These are phyloP conservation scores for Cataglyphis albicans DNA, from an alignment of 2,888 invertebrate species.

Conservation along the genomic window DNA sequence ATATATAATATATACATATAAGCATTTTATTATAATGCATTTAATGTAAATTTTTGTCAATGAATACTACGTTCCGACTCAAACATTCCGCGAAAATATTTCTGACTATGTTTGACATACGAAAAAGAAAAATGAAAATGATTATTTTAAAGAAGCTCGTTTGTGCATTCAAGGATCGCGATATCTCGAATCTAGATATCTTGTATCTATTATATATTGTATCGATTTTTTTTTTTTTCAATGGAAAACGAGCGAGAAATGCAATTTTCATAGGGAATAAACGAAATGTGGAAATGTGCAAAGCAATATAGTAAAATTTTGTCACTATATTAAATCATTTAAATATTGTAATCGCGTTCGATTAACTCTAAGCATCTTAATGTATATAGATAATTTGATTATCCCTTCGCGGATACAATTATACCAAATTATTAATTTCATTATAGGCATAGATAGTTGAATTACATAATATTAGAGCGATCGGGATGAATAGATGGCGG, in stretches of 20 bases:
- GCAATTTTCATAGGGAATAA: background rate
- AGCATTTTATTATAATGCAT: background rate
- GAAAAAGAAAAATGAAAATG: background rate
- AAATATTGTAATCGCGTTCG: constrained; percentile 58
- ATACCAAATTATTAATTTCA: constrained; percentile 76
- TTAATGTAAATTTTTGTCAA: background rate
- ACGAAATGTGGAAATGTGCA: constrained; percentile 19
- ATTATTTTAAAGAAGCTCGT: background rate
- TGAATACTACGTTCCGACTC: background rate
- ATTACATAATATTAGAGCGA: constrained; percentile 16
- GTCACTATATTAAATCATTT: constrained; percentile 54
- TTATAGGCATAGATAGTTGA: constrained; percentile 33
- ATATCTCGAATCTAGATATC: background rate
- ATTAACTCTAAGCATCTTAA: constrained; percentile 60
- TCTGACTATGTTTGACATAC: background rate
- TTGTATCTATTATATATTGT: background rate
- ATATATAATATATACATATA: constrained; percentile 50
- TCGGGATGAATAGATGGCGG: constrained; percentile 26
- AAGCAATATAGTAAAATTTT: constrained; percentile 67
- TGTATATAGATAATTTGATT: constrained; percentile 77
- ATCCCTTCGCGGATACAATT: constrained; percentile 75
- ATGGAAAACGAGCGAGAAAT: constrained; percentile 9
- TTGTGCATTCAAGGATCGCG: constrained; percentile 10
- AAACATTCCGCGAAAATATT: background rate
- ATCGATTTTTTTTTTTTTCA: background rate